Evolutionary conservation across 2,797 vertebrate species (phyloP).

Genomic region (Phoxinus dragarum): DNA sequence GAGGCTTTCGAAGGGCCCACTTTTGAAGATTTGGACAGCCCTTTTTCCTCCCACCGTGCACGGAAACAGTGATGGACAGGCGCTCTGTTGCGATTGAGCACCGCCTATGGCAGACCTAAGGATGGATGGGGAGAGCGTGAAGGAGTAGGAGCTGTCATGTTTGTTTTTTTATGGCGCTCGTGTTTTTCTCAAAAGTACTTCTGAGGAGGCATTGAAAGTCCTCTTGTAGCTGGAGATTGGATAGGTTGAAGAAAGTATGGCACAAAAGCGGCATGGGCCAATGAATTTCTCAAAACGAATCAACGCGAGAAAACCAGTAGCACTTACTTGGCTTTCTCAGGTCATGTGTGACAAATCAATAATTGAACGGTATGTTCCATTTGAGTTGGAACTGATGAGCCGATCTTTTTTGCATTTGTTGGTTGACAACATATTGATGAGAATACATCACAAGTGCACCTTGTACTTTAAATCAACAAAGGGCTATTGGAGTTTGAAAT

Average conservation of each 20-base stretch:
- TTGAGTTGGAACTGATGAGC: slow-evolving; percentile 35
- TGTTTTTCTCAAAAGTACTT: slow-evolving; percentile 21
- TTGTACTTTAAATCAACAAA: slow-evolving; percentile 7
- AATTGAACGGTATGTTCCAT: neutral
- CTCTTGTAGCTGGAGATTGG: neutral
- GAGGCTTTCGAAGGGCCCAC: slow-evolving; percentile 34
- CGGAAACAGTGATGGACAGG: slow-evolving; percentile 39
- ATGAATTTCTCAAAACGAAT: neutral
- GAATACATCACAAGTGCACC: slow-evolving; percentile 13
- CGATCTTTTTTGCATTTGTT: neutral
- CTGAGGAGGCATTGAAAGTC: slow-evolving; percentile 14
- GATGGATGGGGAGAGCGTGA: neutral
- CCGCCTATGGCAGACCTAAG: slow-evolving; percentile 42
- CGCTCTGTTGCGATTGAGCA: slow-evolving; percentile 23
- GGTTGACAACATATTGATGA: slow-evolving; percentile 24
- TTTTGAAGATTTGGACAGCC: slow-evolving; percentile 59
- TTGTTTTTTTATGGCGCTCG: neutral
- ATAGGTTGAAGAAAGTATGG: neutral
- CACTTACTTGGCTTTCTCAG: neutral
- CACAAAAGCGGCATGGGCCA: neutral
- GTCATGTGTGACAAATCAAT: neutral
- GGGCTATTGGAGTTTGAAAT: neutral
- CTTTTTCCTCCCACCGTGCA: slow-evolving; percentile 40
- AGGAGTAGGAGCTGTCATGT: slow-evolving; percentile 12
- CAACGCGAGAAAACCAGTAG: neutral